A percentile compares a stretch with the other conserved stretches of the same genome.
phyloP scores from a whole-genome alignment of 2,888 invertebrate genomes.

The Phortica okadai region DNA sequence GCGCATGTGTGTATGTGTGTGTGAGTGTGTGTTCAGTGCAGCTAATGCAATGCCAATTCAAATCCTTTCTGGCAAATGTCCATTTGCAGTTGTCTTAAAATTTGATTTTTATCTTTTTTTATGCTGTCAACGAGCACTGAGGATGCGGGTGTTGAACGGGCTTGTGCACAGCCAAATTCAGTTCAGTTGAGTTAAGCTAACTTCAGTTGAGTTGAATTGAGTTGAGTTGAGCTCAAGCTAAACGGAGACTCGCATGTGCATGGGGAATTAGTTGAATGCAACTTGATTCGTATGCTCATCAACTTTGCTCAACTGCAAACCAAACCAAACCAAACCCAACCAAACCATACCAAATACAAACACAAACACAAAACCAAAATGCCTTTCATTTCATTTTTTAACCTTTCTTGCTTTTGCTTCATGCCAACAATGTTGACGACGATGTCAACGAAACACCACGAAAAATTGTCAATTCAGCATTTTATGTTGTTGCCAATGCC shows the following conservation, averaged over 20 bases:
- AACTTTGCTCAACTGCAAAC: not conserved
- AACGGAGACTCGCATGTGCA: not conserved
- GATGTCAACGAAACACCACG: not conserved
- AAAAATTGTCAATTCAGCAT: conserved; percentile 29
- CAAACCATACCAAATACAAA: too few relatives aligned
- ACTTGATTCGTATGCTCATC: conserved; percentile 18
- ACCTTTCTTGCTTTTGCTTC: not conserved
- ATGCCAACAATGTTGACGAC: not conserved
- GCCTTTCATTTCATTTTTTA: not conserved
- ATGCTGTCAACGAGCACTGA: conserved; percentile 4
- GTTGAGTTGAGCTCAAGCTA: not conserved
- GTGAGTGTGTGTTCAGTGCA: not conserved
- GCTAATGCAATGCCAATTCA: conserved; percentile 11
- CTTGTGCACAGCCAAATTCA: not conserved
- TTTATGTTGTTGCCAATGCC: conserved; percentile 17
- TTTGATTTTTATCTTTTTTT: conserved; percentile 33
- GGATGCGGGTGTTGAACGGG: not conserved
- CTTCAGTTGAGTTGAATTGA: not conserved
- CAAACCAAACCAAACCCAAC: not conserved
- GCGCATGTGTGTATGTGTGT: not conserved
- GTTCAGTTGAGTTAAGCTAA: not conserved
- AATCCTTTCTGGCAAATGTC: conserved; percentile 33
- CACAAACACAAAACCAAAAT: not conserved
- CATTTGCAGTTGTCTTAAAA: conserved; percentile 38
- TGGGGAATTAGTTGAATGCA: conserved; percentile 29